Evolutionary conservation across 2,888 invertebrate genomes (phyloP).

Genomic region (Allacma fusca): DNA sequence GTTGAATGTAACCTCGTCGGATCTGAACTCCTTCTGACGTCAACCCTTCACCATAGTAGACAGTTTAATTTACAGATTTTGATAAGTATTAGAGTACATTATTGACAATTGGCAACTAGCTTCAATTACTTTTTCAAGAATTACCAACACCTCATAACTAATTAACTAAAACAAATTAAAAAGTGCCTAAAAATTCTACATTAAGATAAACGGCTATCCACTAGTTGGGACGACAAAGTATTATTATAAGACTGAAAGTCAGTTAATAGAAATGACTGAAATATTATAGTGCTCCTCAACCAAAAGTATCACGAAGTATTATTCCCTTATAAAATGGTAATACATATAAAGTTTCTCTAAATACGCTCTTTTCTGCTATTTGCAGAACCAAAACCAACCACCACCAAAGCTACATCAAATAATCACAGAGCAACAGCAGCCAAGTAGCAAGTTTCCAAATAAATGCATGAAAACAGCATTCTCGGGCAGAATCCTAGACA

Average conservation of each 20-base stretch:
- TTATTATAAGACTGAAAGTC: no score
- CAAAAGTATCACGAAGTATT: no score
- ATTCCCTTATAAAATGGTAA: no score
- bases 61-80: constrained; percentile 16
- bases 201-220: no score
- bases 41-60: constrained; percentile 58
- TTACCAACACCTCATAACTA: constrained; percentile 1
- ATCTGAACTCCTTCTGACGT: constrained; percentile 59
- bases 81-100: background rate
- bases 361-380: background rate
- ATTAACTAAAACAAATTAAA: background rate
- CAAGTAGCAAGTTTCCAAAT: no score
- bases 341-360: background rate
- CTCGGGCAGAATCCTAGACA: no score
- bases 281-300: no score
- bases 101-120: no score
- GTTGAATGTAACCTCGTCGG: constrained; percentile 58
- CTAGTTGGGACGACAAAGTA: no score
- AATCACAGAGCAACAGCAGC: no score
- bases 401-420: background rate
- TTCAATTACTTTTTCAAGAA: constrained; percentile 6
- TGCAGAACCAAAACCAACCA: background rate
- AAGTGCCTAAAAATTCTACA: background rate
- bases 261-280: no score
- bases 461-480: no score